Percentiles rank a stretch among this genome's conserved stretches.
Evolutionary conservation across 2,888 invertebrate species (phyloP).

Genomic region (Halictus quadricinctus): DNA sequence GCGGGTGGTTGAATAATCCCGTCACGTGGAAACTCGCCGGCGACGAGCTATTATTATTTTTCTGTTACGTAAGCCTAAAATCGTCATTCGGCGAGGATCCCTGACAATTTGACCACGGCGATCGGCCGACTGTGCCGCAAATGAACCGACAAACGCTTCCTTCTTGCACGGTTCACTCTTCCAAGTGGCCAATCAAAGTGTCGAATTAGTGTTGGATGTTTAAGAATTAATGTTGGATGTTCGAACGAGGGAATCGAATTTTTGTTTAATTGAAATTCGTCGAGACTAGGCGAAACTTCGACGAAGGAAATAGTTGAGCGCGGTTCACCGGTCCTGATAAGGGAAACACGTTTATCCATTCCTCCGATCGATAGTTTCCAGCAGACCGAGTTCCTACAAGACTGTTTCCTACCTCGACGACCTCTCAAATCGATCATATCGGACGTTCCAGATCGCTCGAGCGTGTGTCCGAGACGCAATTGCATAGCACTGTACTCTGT

Average conservation of each 20-base stretch:
- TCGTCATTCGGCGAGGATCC: background rate
- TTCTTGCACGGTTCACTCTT: background rate
- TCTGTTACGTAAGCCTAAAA: background rate
- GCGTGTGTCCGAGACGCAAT: slow-evolving; percentile 49
- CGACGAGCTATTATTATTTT: slow-evolving; percentile 15
- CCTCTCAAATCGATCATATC: slow-evolving; percentile 59
- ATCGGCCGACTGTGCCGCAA: background rate
- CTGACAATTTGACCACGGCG: background rate
- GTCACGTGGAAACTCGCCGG: slow-evolving; percentile 39
- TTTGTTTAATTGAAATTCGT: background rate
- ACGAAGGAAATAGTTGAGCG: background rate
- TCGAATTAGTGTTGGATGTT: no score
- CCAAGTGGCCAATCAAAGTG: no score
- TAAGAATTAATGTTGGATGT: no score
- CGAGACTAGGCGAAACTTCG: background rate
- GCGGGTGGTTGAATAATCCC: slow-evolving; percentile 47
- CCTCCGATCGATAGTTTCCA: slow-evolving; percentile 27
- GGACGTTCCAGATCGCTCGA: slow-evolving; percentile 54
- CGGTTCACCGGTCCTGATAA: slow-evolving; percentile 4
- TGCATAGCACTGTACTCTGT: slow-evolving; percentile 35
- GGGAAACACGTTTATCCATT: slow-evolving; percentile 32
- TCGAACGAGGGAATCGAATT: background rate
- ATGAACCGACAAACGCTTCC: background rate
- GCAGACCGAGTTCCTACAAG: slow-evolving; percentile 22
- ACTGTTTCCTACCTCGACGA: slow-evolving; percentile 30